Evolutionary conservation across 1,140 invertebrate genomes (phyloP), one percentile per base, ranked within the genome.

Genomic region (Ericerus pela): DNA sequence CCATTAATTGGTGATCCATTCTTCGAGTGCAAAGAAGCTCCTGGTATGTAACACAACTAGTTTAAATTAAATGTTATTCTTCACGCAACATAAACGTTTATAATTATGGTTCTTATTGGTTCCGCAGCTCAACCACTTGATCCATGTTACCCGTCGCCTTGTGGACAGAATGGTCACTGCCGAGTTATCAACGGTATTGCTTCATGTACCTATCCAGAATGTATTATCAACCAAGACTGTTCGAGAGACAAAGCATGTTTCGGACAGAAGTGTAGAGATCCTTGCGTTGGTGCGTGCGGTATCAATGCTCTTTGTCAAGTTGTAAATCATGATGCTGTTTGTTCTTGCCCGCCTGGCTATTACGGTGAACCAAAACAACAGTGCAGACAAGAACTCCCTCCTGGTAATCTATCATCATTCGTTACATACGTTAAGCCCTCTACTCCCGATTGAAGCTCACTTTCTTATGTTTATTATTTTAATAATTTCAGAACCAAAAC

Each of bases 181-280:
- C 74, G 78, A 37, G 79, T 86, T 0, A 70, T 78, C 12, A 79
- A 81, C 60, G 79, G 75, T 22, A 69, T 73, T 5, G 83, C 86
- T 2, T 72, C 76, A 30, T 90, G 88, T 65, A 75, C 75, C 5
- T 92, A 92, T 70, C 84, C 87, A 1, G 87, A 90, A 68, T 90
- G 88, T 70, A 72, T 88, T 10, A 83, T 85, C 28, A 88, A 88
- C 64, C 79, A 82, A 41, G 85, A 89, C 59, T 92, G 88, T 72
- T 75, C 84, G 0, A 74, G 83, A 43, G 79, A 88, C 62, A 79
- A 81, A 54, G 79, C 85, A 0, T 93, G 88, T 66, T 82, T 84
- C 59, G 78, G 76, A 28, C 82, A 84, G 61, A 85, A 85, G 68
- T 91, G 88, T 64, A 70, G 77, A 57, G 84, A 90, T 70, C 86